phyloP scores from a whole-genome alignment of 2,888 invertebrate genomes.

The Lymantria monacha region DNA sequence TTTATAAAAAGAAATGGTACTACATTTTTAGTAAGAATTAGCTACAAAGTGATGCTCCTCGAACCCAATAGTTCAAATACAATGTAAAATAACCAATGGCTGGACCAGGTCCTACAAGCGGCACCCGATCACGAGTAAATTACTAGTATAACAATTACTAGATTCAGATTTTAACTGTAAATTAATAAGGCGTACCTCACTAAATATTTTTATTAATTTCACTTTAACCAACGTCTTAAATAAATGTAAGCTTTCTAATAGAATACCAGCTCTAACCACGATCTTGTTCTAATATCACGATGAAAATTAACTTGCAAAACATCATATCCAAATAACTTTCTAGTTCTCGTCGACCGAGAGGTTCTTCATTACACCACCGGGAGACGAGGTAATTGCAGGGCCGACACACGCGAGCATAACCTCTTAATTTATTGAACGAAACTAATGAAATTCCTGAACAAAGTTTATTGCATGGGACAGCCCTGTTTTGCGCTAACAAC shows the following conservation, averaged over 20 bases:
- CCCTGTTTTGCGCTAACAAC: conserved; percentile 75
- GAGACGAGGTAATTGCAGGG: conserved; percentile 79
- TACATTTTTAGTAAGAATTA: too few species aligned
- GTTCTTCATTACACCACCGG: conserved; percentile 72
- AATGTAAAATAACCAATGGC: too few species aligned
- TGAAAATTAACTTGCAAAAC: conserved; percentile 7
- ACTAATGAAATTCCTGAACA: conserved; percentile 80
- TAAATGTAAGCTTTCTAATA: not conserved
- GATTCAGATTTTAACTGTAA: too few species aligned
- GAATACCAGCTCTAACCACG: not conserved
- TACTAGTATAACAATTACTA: too few species aligned
- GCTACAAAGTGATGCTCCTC: too few species aligned
- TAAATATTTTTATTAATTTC: too few species aligned
- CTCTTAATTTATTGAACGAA: conserved; percentile 82
- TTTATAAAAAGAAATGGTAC: too few species aligned
- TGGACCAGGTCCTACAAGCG: too few species aligned
- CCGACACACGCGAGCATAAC: conserved; percentile 81
- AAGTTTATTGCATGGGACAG: conserved; percentile 78
- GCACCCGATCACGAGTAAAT: too few species aligned
- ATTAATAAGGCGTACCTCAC: too few species aligned
- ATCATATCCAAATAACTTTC: conserved; percentile 43
- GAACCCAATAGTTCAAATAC: too few species aligned
- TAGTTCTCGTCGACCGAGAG: conserved; percentile 43
- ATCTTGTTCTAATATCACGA: not conserved
- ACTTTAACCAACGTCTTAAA: not conserved